phyloP scores from a whole-genome alignment of 2,113 vertebrate genomes.

The Podiceps cristatus region DNA sequence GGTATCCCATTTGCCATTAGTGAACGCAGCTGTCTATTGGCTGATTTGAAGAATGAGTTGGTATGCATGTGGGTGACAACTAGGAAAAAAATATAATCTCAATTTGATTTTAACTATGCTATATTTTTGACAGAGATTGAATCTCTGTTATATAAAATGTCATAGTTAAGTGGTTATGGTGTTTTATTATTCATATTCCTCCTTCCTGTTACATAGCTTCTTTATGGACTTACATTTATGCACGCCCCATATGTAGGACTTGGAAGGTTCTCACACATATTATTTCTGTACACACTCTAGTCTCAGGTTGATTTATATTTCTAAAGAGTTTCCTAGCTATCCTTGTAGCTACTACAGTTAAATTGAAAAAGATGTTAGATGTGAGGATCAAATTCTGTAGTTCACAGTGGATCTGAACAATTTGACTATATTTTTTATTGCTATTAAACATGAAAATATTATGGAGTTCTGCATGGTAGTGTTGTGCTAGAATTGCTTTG shows the following conservation, averaged over 20 bases:
- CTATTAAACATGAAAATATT: background rate
- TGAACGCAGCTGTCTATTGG: background rate
- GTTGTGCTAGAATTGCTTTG: background rate
- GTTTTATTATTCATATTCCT: background rate
- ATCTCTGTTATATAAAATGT: background rate
- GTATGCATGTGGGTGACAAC: background rate
- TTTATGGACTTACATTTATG: background rate
- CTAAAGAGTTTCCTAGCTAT: background rate
- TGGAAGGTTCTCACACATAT: background rate
- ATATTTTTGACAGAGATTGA: background rate
- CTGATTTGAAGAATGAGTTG: background rate
- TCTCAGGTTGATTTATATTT: background rate
- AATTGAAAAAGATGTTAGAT: background rate
- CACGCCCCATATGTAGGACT: background rate
- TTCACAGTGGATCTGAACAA: background rate
- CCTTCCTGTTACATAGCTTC: background rate
- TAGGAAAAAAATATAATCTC: background rate
- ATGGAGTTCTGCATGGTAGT: background rate
- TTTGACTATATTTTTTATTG: background rate
- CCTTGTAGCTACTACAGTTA: background rate
- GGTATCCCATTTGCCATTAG: background rate
- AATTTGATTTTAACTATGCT: background rate
- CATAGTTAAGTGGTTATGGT: background rate
- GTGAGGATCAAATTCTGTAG: background rate
- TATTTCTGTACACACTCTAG: background rate